Evolutionary conservation across 30 jellyfish, hydroid and myxozoan species (phyloP).

Genomic region (Calvadosia cruxmelitensis): DNA sequence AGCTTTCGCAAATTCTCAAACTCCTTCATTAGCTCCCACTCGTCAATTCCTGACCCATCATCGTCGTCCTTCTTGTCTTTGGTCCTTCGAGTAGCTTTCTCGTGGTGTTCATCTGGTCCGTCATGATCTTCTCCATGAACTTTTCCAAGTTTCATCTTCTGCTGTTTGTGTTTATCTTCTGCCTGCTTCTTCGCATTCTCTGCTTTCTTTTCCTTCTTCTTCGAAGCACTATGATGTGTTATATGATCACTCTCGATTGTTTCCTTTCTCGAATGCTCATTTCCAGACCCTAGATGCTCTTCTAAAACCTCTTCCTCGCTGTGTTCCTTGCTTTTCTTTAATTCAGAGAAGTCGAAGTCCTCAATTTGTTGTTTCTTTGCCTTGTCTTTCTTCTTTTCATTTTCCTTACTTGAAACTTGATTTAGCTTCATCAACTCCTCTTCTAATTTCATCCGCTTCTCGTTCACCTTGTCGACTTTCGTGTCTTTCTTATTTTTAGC

Average conservation of each 20-base stretch:
- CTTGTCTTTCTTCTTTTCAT: not conserved
- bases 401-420: conserved; percentile 10
- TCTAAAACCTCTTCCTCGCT: not conserved
- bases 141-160: not conserved
- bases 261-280: not conserved
- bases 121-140: too few species aligned
- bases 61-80: conserved; percentile 22
- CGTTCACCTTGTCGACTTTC: not conserved
- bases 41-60: conserved; percentile 12
- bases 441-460: not conserved
- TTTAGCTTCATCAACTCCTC: conserved; percentile 11
- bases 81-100: conserved; percentile 17
- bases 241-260: not conserved
- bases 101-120: conserved; percentile 24
- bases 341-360: conserved; percentile 6
- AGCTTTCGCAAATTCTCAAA: conserved; percentile 29
- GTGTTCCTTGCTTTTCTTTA: conserved; percentile 1
- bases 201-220: not conserved
- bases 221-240: not conserved
- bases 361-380: conserved; percentile 5
- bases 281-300: not conserved
- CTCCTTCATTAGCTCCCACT: conserved; percentile 20
- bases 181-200: not conserved
- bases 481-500: not conserved
- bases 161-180: not conserved